Evolutionary conservation across 2,797 vertebrate species (phyloP).

Genomic region (Coluber constrictor): DNA sequence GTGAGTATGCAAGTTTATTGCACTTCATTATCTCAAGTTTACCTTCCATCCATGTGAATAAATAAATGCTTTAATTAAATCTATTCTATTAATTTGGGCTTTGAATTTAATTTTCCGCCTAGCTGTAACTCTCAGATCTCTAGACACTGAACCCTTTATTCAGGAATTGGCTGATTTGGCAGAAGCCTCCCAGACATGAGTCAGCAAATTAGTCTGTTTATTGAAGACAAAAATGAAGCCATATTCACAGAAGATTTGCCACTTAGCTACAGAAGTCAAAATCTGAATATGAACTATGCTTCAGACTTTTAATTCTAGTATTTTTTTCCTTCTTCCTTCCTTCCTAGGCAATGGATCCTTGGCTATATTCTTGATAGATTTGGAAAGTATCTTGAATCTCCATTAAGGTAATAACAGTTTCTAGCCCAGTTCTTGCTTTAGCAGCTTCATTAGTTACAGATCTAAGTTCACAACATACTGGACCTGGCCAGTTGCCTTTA

Average conservation of each 20-base stretch:
- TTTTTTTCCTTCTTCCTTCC: background rate
- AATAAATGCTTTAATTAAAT: background rate
- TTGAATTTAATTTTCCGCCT: background rate
- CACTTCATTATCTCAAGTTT: background rate
- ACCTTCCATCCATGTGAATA: background rate
- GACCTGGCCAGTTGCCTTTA: background rate
- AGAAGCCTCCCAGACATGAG: background rate
- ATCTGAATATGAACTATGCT: background rate
- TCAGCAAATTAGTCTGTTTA: background rate
- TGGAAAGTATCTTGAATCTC: background rate
- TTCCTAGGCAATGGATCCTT: background rate
- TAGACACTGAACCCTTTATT: background rate
- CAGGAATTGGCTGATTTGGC: background rate
- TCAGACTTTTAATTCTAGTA: background rate
- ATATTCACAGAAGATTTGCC: background rate
- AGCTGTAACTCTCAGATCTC: background rate
- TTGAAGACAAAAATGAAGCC: background rate
- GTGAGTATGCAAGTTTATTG: background rate
- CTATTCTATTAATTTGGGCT: background rate
- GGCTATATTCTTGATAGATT: background rate
- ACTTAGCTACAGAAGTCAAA: background rate
- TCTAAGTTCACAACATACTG: background rate
- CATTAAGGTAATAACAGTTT: background rate
- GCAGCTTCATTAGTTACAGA: background rate
- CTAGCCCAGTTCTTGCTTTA: background rate